Evolutionary conservation across 1,140 invertebrate species (phyloP), one percentile per base, ranked within the genome.

Genomic region (Drosophila pallidifrons): DNA sequence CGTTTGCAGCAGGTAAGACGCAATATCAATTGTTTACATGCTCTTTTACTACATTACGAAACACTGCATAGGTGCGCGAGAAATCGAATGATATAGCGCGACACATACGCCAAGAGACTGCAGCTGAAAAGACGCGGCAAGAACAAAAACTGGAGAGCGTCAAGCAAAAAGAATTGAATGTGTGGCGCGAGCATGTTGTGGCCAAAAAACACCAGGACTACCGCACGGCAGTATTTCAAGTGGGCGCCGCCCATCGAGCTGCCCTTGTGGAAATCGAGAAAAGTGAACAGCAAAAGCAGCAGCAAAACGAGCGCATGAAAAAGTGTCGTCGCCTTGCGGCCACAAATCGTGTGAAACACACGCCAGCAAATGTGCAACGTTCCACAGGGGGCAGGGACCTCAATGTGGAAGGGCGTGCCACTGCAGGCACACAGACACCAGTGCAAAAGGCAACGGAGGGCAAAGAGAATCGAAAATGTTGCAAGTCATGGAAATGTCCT

Each of bases 101-200:
- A 0, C 76, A 91, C 8, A 78, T 92, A 66, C 82, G 91, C 0
- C 41, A 91, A 49, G 82, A 86, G 3, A 86, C 92, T 1, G 65
- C 77, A 0, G 69, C 78, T 1, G 91, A 92, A 49, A 80, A 83
- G 54, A 25, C 69, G 20, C 75, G 76, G 10, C 91, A 92, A 64
- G 1, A 82, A 13, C 43, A 79, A 28, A 82, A 77, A 7, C 28
- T 91, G 0, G 78, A 92, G 54, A 32, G 67, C 7, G 77, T 59
- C 5, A 91, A 89, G 45, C 75, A 77, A 15, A 49, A 72, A 60
- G 91, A 92, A 66, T 43, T 91, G 11, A 59, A 83, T 49, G 58
- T 72, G 1, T 92, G 91, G 92, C 87, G 85, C 10, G 74, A 91
- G 49, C 66, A 92, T 80, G 85, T 82, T 76, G 55, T 92, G 74